Conservation (phyloP, 2,797 vertebrate genomes). For the Gambelia wislizenii region DNA sequence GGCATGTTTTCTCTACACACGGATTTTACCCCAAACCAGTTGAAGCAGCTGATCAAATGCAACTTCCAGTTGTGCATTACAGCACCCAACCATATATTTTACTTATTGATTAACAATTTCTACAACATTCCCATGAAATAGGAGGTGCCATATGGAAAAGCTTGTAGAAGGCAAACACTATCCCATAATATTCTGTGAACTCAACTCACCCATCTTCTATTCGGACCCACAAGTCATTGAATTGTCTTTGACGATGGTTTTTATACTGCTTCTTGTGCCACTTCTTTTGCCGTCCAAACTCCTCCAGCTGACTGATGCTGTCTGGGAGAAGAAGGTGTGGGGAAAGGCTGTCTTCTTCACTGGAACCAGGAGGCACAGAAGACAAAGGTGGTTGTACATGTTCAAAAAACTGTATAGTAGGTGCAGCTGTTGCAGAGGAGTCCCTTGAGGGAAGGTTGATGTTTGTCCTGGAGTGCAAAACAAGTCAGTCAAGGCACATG, state of each 20-base stretch:
- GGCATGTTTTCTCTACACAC: background rate
- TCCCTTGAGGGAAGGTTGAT: constrained; percentile 56
- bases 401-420: constrained; percentile 75
- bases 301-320: constrained; percentile 96
- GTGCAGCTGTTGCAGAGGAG: constrained; percentile 74
- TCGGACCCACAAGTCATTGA: constrained; percentile 98
- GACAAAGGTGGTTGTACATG: constrained; percentile 72
- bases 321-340: constrained; percentile 93
- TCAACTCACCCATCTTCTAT: constrained; percentile 90
- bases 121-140: too few species aligned
- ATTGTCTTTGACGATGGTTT: constrained; percentile 88
- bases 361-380: constrained; percentile 67
- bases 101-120: background rate
- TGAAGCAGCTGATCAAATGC: background rate
- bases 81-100: background rate
- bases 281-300: constrained; percentile 93
- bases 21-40: background rate
- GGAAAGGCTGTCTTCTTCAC: constrained; percentile 79
- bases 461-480: constrained; percentile 71
- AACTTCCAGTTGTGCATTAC: background rate
- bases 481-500: constrained; percentile 13
- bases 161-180: background rate
- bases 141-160: background rate
- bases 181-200: too few species aligned
- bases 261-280: constrained; percentile 90